Percentiles rank a stretch among this genome's conserved stretches.
Conservation (phyloP, 2,797 vertebrate genomes). For the Poliocrania exsul region DNA sequence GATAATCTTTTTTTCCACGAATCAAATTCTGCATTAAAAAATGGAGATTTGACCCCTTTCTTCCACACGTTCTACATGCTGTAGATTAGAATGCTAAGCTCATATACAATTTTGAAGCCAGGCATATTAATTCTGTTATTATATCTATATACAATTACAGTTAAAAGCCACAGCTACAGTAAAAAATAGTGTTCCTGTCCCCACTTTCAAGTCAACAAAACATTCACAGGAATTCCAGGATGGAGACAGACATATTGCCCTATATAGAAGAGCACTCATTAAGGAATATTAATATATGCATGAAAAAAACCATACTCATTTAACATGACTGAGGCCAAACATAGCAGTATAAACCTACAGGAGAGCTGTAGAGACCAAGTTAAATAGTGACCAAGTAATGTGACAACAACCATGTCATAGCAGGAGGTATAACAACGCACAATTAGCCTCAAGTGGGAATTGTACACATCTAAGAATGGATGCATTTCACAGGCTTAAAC, state of each 20-base stretch:
- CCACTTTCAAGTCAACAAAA: background rate
- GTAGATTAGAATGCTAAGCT: background rate
- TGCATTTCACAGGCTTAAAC: background rate
- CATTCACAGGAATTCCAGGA: background rate
- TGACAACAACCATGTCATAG: background rate
- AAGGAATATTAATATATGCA: background rate
- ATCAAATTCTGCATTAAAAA: background rate
- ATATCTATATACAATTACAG: background rate
- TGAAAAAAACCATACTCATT: background rate
- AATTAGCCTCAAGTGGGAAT: background rate
- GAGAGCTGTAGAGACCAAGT: background rate
- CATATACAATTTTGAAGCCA: background rate
- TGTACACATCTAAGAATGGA: background rate
- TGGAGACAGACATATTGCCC: background rate
- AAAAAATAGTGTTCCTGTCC: background rate
- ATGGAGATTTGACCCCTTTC: background rate
- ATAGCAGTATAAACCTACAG: background rate
- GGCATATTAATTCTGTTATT: background rate
- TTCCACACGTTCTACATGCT: background rate
- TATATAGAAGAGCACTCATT: background rate
- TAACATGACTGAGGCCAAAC: background rate
- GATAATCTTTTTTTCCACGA: background rate
- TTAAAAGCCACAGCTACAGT: background rate
- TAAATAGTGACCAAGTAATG: background rate
- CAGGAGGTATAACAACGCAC: background rate